Percentiles rank a stretch among this genome's conserved stretches.
Conservation (phyloP, 2,113 vertebrate genomes). For the Paratilapia polleni region DNA sequence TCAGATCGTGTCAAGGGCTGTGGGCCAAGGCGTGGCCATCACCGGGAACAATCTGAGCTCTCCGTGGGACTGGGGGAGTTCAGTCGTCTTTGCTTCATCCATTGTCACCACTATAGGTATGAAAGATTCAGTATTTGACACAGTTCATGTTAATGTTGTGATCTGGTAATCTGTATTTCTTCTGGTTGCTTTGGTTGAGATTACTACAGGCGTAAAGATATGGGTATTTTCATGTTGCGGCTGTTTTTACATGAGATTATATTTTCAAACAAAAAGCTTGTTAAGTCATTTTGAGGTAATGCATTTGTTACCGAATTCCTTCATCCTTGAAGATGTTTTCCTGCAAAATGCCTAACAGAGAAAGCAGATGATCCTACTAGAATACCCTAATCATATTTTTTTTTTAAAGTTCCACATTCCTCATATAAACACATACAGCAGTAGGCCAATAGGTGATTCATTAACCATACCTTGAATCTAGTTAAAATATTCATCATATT, state of each 20-base stretch:
- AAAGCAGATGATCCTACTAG: neutral
- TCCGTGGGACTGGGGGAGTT: slow-evolving; percentile 94
- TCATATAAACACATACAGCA: neutral
- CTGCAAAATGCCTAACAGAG: neutral
- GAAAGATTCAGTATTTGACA: neutral
- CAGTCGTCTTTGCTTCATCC: slow-evolving; percentile 93
- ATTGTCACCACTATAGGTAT: slow-evolving; percentile 97
- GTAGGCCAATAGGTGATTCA: too few relatives aligned
- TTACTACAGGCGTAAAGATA: too few relatives aligned
- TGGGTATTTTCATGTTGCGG: too few relatives aligned
- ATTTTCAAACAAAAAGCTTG: too few relatives aligned
- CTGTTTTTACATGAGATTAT: too few relatives aligned
- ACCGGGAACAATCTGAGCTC: slow-evolving; percentile 87
- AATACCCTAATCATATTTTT: neutral
- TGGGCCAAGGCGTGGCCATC: slow-evolving; percentile 90
- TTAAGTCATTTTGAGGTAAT: too few relatives aligned
- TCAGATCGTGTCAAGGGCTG: slow-evolving; percentile 89
- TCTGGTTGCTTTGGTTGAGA: too few relatives aligned
- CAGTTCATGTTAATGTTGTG: neutral
- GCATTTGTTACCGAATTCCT: neutral
- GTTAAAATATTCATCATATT: neutral
- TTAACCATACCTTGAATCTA: too few relatives aligned
- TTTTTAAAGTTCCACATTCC: neutral
- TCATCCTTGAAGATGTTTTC: neutral
- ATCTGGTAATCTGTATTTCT: too few relatives aligned